phyloP scores from a whole-genome alignment of 2,113 vertebrate genomes.

The Gallinago jamesoni region DNA sequence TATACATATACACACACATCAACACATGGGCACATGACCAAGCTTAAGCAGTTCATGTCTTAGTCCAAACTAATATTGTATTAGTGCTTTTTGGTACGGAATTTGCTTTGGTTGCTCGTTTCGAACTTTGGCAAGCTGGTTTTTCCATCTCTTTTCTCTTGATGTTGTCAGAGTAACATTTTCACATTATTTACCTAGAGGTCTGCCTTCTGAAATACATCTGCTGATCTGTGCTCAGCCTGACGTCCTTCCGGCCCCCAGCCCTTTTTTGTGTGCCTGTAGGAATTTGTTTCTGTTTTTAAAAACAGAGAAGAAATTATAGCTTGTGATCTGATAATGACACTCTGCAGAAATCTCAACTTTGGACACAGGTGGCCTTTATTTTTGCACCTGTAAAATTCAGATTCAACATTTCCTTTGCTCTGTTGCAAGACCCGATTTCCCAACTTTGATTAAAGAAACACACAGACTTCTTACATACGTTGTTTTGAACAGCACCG shows the following conservation, averaged over 20 bases:
- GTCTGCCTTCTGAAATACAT: neutral
- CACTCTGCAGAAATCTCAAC: neutral
- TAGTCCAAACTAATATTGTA: neutral
- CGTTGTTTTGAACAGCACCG: neutral
- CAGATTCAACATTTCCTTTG: neutral
- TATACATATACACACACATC: neutral
- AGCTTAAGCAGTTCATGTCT: fast-evolving
- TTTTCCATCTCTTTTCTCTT: neutral
- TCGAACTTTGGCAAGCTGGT: neutral
- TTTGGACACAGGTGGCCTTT: neutral
- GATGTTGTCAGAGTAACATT: neutral
- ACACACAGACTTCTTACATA: neutral
- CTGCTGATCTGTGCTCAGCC: neutral
- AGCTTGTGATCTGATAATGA: neutral
- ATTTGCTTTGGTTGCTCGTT: neutral
- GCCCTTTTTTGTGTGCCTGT: neutral
- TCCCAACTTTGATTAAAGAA: neutral
- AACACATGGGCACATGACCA: neutral
- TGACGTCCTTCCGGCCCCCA: neutral
- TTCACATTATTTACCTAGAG: neutral
- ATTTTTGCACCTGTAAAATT: neutral
- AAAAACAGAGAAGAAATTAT: neutral
- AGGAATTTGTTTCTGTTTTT: neutral
- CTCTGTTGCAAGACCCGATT: neutral
- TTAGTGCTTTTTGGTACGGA: neutral